These are phyloP conservation scores for Galeopterus variegatus DNA, from an alignment of 2,113 vertebrate species.

Conservation along the genomic window DNA sequence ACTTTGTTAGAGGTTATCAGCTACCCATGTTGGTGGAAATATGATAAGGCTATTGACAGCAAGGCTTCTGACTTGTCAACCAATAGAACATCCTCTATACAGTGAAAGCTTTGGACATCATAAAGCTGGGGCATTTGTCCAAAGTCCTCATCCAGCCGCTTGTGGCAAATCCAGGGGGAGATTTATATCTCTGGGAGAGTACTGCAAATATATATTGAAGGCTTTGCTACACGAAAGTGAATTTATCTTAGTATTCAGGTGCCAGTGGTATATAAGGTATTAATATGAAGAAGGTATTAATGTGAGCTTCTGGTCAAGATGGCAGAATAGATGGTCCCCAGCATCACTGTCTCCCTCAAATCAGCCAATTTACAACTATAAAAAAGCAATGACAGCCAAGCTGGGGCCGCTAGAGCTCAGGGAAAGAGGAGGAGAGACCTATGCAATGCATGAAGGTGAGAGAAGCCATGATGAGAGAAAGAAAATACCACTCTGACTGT, in stretches of 20 bases:
- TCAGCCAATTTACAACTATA: too few relatives aligned
- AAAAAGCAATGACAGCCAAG: too few relatives aligned
- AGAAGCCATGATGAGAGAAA: too few relatives aligned
- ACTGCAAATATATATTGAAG: neutral
- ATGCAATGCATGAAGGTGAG: too few relatives aligned
- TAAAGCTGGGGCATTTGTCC: neutral
- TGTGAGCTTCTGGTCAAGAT: too few relatives aligned
- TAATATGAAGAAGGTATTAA: too few relatives aligned
- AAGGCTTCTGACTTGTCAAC: neutral
- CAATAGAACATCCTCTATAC: neutral
- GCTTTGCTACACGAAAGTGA: neutral
- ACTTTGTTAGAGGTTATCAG: neutral
- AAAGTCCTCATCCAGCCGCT: neutral
- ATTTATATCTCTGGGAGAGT: neutral
- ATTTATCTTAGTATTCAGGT: neutral
- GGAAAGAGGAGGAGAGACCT: too few relatives aligned
- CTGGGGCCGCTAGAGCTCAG: too few relatives aligned
- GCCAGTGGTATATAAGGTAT: neutral
- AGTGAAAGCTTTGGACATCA: neutral
- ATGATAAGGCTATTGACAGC: neutral
- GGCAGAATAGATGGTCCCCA: too few relatives aligned
- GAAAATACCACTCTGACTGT: too few relatives aligned
- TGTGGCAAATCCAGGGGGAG: neutral
- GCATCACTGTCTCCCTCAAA: too few relatives aligned
- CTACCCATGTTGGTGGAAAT: neutral